Evolutionary conservation across 2,888 invertebrate genomes (phyloP).

Genomic region (Tachina grossa): DNA sequence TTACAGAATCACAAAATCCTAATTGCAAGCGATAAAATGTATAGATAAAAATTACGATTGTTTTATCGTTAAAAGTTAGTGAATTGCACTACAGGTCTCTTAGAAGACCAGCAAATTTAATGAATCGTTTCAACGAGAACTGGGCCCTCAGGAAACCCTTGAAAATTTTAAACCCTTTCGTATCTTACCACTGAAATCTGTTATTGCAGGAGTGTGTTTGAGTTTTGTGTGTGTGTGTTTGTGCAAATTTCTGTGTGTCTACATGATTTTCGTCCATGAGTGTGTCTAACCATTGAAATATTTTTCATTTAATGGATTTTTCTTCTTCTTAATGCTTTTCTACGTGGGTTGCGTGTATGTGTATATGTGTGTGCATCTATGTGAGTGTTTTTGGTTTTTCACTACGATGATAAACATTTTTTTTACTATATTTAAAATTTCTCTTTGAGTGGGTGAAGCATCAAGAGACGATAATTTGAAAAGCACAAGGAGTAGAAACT

Average conservation of each 20-base stretch:
- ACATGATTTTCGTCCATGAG: not conserved
- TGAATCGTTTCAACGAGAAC: too few relatives aligned
- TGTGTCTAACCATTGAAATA: conserved; percentile 54
- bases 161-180: not conserved
- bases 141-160: not conserved
- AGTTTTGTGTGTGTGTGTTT: not conserved
- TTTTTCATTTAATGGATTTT: conserved; percentile 64
- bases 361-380: not conserved
- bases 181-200: not conserved
- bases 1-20: too few relatives aligned
- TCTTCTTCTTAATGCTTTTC: conserved; percentile 28
- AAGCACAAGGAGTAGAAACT: not conserved
- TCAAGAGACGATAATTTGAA: not conserved
- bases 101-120: too few relatives aligned
- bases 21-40: too few relatives aligned
- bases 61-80: too few relatives aligned
- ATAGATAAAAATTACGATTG: too few relatives aligned
- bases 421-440: conserved; percentile 39
- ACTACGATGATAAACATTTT: conserved; percentile 34
- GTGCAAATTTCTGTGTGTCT: not conserved
- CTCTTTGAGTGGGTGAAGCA: conserved; percentile 34
- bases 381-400: not conserved
- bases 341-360: not conserved
- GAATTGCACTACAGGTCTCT: too few relatives aligned
- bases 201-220: not conserved